Percentiles rank a stretch among this genome's conserved stretches.
Evolutionary conservation across 1,140 invertebrate genomes (phyloP).

Genomic region (Listronotus bonariensis): DNA sequence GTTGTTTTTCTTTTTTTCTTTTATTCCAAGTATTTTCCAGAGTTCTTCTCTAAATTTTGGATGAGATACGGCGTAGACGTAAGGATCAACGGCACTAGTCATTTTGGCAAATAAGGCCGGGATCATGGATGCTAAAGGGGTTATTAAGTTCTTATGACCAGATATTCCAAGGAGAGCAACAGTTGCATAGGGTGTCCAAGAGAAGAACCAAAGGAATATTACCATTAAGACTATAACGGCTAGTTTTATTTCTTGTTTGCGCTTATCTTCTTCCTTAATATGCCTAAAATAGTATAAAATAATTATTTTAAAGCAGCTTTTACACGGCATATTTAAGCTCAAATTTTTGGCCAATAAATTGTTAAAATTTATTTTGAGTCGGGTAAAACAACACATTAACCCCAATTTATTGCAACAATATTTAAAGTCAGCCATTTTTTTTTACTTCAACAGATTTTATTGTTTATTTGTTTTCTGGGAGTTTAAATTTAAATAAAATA

Average conservation of each 20-base stretch:
- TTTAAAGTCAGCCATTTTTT: no score
- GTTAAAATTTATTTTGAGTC: no score
- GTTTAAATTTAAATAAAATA: no score
- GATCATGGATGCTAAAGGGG: conserved; percentile 71
- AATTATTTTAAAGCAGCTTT: not conserved
- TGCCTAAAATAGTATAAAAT: conserved; percentile 52
- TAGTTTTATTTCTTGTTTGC: conserved; percentile 69
- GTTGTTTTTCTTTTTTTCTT: not conserved
- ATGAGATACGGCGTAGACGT: conserved; percentile 74
- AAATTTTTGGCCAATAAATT: no score
- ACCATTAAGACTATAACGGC: conserved; percentile 68
- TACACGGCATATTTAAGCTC: no score
- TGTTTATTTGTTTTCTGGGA: no score
- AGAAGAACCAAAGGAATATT: conserved; percentile 71
- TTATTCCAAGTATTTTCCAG: conserved; percentile 18
- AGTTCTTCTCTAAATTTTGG: conserved; percentile 61
- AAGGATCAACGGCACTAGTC: conserved; percentile 75
- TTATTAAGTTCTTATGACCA: conserved; percentile 64
- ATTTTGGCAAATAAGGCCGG: conserved; percentile 77
- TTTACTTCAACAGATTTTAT: no score
- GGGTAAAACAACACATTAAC: no score
- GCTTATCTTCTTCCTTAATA: conserved; percentile 66
- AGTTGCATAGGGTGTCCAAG: conserved; percentile 78
- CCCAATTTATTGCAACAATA: no score
- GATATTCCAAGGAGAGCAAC: conserved; percentile 74